Conservation (phyloP, 2,113 vertebrate genomes). For the Crotalus helleri region DNA sequence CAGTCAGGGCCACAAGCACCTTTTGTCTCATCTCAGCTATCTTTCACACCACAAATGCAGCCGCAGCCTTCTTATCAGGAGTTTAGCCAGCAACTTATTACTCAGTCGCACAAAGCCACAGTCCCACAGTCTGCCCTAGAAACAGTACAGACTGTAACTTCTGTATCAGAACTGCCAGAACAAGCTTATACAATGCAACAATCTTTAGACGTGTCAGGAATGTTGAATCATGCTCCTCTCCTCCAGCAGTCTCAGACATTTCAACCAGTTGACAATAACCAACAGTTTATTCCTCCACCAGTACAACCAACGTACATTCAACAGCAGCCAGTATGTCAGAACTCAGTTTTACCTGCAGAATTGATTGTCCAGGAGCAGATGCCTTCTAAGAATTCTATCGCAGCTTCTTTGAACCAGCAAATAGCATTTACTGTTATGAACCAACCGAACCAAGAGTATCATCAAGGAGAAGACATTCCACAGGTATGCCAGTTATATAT, state of each 20-base stretch:
- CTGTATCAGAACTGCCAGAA: slow-evolving; percentile 30
- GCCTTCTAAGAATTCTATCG: background rate
- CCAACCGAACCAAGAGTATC: slow-evolving; percentile 37
- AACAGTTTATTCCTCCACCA: slow-evolving; percentile 39
- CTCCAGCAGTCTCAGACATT: slow-evolving; percentile 17
- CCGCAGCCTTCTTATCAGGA: slow-evolving; percentile 21
- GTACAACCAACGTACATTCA: slow-evolving; percentile 41
- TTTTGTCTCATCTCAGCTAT: slow-evolving; percentile 12
- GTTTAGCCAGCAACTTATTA: slow-evolving; percentile 35
- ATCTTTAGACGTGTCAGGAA: background rate
- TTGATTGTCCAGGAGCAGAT: background rate
- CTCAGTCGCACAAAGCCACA: slow-evolving; percentile 49
- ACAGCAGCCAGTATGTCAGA: slow-evolving; percentile 41
- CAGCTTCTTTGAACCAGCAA: background rate
- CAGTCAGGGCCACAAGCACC: background rate
- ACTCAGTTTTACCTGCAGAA: slow-evolving; percentile 15
- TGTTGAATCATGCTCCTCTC: slow-evolving; percentile 7
- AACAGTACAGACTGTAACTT: background rate
- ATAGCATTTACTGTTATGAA: background rate
- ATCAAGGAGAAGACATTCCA: slow-evolving; percentile 29
- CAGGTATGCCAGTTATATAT: slow-evolving; percentile 6
- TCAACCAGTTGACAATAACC: slow-evolving; percentile 32
- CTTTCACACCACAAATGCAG: slow-evolving; percentile 2
- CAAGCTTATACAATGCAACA: slow-evolving; percentile 5
- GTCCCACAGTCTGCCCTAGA: slow-evolving; percentile 23